Conservation (phyloP, 1,140 invertebrate genomes). For the Metaphire vulgaris region DNA sequence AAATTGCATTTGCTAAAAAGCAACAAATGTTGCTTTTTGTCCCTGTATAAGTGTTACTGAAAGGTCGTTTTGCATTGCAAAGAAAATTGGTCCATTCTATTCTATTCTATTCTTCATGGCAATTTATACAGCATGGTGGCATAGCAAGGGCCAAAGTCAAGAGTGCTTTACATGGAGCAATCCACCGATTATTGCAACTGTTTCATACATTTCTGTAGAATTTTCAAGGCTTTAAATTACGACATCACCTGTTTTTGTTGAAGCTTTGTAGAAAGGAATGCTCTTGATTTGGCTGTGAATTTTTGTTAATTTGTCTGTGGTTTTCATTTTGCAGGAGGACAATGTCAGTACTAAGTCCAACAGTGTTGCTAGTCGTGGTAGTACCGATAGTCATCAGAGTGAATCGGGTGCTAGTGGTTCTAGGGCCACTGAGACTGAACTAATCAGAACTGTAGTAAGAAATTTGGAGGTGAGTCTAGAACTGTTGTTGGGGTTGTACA, state of each 20-base stretch:
- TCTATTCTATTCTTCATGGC: too few species aligned
- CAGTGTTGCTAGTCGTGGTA: conserved; percentile 74
- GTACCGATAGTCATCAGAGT: conserved; percentile 1
- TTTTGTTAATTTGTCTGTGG: too few species aligned
- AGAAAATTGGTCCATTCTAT: background rate
- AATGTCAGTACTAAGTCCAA: conserved; percentile 88
- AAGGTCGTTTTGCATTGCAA: background rate
- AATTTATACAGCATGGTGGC: too few species aligned
- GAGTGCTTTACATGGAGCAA: too few species aligned
- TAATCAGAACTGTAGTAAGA: background rate
- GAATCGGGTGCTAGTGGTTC: background rate
- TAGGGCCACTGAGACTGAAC: background rate
- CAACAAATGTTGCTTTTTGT: background rate
- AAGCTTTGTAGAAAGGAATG: too few species aligned
- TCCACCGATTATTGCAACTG: too few species aligned
- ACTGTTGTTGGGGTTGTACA: background rate
- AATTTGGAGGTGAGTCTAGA: background rate
- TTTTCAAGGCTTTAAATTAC: too few species aligned
- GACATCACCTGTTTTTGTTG: too few species aligned
- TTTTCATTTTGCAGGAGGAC: conserved; percentile 28
- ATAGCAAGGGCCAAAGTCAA: too few species aligned
- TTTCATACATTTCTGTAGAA: too few species aligned
- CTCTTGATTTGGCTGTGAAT: too few species aligned
- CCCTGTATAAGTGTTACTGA: background rate
- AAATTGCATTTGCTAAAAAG: background rate